Conservation (phyloP, 1,140 invertebrate genomes). For the Lepidurus packardi region DNA sequence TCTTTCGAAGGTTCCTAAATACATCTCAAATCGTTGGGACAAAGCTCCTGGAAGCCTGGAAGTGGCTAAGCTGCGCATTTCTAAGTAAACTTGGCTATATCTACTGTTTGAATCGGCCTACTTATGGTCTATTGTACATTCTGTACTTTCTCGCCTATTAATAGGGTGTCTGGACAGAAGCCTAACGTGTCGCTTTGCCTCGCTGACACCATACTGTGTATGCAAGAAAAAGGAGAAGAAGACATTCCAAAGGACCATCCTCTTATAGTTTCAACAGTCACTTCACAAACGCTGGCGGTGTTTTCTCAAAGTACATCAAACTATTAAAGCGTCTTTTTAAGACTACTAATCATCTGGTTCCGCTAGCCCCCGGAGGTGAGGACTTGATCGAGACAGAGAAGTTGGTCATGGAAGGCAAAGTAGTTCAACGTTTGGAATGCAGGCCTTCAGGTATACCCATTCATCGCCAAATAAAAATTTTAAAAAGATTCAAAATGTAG, state of each 20-base stretch:
- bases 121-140: constrained; percentile 15
- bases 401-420: constrained; percentile 82
- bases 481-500: constrained; percentile 39
- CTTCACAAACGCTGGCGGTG: constrained; percentile 77
- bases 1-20: constrained; percentile 68
- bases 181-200: constrained; percentile 64
- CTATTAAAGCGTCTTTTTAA: constrained; percentile 37
- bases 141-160: constrained; percentile 26
- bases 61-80: constrained; percentile 71
- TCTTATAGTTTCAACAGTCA: constrained; percentile 80
- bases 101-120: background rate
- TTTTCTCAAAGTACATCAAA: constrained; percentile 73
- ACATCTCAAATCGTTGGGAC: constrained; percentile 85
- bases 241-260: constrained; percentile 82
- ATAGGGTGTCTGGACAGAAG: constrained; percentile 52
- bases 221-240: constrained; percentile 62
- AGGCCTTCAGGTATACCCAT: constrained; percentile 62
- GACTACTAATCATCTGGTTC: constrained; percentile 40
- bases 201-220: constrained; percentile 62
- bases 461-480: background rate
- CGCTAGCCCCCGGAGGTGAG: constrained; percentile 53
- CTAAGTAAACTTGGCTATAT: constrained; percentile 50
- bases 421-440: constrained; percentile 90
- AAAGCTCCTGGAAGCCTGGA: constrained; percentile 68
- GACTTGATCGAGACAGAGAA: constrained; percentile 73